Conservation (phyloP, 2,113 vertebrate genomes). For the Salvelinus alpinus region DNA sequence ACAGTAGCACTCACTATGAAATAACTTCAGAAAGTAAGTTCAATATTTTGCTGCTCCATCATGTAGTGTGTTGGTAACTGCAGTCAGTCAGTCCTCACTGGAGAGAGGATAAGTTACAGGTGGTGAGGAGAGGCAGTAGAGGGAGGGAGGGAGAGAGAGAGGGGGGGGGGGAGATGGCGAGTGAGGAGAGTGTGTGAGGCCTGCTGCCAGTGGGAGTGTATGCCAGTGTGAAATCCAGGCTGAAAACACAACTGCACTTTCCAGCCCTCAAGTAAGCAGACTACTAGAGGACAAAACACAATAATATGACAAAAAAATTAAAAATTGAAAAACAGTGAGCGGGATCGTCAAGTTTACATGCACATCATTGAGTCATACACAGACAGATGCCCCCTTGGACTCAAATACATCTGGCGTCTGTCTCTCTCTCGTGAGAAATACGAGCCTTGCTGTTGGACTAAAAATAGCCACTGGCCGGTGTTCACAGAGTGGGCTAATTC, state of each 20-base stretch:
- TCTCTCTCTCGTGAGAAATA: conserved; percentile 46
- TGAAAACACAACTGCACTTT: neutral
- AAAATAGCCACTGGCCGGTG: conserved; percentile 58
- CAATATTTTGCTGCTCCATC: conserved; percentile 48
- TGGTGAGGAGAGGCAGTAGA: too few species aligned
- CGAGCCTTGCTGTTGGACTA: conserved; percentile 56
- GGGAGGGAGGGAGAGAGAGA: neutral
- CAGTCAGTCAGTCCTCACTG: conserved; percentile 40
- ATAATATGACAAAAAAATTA: conserved; percentile 4
- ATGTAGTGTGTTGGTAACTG: conserved; percentile 49
- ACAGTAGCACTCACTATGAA: neutral
- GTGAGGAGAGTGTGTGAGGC: conserved; percentile 40
- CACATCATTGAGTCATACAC: conserved; percentile 30
- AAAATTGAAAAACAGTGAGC: conserved; percentile 2
- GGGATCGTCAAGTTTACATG: neutral
- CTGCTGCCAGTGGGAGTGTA: conserved; percentile 58
- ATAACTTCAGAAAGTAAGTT: conserved; percentile 33
- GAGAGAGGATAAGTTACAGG: conserved; percentile 69
- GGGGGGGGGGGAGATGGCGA: conserved; percentile 30
- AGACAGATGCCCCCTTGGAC: conserved; percentile 22
- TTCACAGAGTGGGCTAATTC: conserved; percentile 64
- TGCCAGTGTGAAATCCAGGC: conserved; percentile 68
- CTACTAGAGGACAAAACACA: neutral
- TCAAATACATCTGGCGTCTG: conserved; percentile 44
- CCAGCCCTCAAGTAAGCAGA: conserved; percentile 1